Base-by-base conservation (phyloP, 2,888 invertebrate genomes). In the Drosophila flavopinicola region DNA sequence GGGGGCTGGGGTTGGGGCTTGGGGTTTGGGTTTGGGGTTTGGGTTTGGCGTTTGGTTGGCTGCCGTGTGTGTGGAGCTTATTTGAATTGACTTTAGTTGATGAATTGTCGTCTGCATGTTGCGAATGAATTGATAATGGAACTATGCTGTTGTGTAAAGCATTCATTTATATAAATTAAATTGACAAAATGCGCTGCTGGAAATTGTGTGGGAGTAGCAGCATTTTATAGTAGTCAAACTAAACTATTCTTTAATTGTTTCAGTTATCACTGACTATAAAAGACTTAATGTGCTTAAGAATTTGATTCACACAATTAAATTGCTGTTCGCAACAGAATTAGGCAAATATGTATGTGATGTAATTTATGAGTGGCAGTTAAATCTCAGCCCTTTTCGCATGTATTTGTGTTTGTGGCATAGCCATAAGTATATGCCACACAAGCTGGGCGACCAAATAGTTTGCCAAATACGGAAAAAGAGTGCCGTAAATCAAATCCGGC, bases 401-500 rank as follows among this genome's bases (percentile, higher is more conserved):
- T 37, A 25, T 29, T 44, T 49, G 23, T 49, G 15, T 32, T 48
- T 33, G 23, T 37, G 33, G 52, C 35, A 53, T 48, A 11, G 17
- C 3, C 29, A 15, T 30, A 20, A 29, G 11, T 37, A 56, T 30
- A 42, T 24, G 35, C 15, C 29, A 48, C 20, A 33, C 2, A 25
- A 58, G 53, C 30, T 42, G 29, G 11, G 33, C n/a, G 35, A n/a
- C 27, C 44, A 59, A 67, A 76, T 63, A 74, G 73, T 59, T 71
- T 56, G 52, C 17, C 45, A 60, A 66, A 37, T 51, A 39, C 37
- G 53, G 17, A 39, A 38, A 41, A 44, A 35, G 35, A 54, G 13
- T 44, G 57, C 61, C 75, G 64, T 84, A 86, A 76, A 80, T 84
- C 75, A 80, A 61, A 29, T 39, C 23, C 51, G 51, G 24, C 33